Conservation (phyloP, 2,113 vertebrate species). For the Mormyrus lacerda region DNA sequence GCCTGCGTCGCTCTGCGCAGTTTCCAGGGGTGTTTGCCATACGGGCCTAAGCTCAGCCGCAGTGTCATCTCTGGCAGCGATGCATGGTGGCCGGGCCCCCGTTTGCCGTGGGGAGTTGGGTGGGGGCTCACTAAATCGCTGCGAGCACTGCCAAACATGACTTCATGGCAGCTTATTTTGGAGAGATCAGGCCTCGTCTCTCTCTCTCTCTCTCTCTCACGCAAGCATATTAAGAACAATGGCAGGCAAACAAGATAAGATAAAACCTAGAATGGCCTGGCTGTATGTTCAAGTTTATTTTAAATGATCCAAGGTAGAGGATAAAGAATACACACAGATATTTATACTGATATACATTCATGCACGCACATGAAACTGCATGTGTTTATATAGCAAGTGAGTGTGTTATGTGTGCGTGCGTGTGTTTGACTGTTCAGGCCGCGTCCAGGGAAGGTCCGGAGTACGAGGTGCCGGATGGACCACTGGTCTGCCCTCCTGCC, state of each 20-base stretch:
- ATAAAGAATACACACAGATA: not conserved
- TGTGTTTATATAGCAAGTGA: not conserved
- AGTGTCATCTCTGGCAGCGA: not conserved
- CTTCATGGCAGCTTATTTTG: conserved; percentile 14
- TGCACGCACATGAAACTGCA: not conserved
- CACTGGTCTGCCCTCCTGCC: not conserved
- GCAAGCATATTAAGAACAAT: not conserved
- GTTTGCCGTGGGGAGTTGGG: not conserved
- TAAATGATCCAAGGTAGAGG: not conserved
- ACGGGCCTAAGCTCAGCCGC: not conserved
- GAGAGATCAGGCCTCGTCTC: not conserved
- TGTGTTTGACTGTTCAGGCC: not conserved
- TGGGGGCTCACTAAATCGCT: not conserved
- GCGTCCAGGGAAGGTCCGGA: not conserved
- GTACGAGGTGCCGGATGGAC: not conserved
- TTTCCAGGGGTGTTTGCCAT: not conserved
- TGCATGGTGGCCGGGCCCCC: not conserved
- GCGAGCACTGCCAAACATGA: not conserved
- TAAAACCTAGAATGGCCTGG: not conserved
- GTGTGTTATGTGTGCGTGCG: not conserved
- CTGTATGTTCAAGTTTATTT: not conserved
- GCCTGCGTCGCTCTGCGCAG: not conserved
- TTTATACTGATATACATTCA: not conserved
- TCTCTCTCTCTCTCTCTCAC: not conserved
- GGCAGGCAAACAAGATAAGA: not conserved